These are phyloP conservation scores for Rhinichthys osculus DNA, from an alignment of 2,797 vertebrate species.

Conservation along the genomic window DNA sequence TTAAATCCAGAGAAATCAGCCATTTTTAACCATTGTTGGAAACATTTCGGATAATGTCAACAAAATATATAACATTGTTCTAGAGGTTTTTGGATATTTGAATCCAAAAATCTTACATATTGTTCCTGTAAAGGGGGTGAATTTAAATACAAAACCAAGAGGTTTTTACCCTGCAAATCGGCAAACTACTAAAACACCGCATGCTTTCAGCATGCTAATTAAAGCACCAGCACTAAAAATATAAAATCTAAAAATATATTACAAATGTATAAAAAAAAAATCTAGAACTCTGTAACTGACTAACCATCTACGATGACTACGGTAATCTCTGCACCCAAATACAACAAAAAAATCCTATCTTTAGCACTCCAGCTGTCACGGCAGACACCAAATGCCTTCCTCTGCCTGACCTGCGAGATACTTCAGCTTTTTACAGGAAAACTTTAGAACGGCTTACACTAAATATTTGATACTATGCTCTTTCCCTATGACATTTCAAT, in stretches of 20 bases:
- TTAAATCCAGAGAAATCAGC: neutral
- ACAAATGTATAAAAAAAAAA: neutral
- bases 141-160: neutral
- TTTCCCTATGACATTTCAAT: slow-evolving; percentile 75
- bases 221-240: neutral
- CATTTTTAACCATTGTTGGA: neutral
- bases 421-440: slow-evolving; percentile 59
- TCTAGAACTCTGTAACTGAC: neutral
- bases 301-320: slow-evolving; percentile 17
- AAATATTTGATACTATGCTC: slow-evolving; percentile 81
- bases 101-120: neutral
- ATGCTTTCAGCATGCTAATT: neutral
- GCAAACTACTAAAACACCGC: neutral
- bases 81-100: neutral
- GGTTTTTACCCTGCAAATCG: neutral
- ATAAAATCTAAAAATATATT: neutral
- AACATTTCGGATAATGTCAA: neutral
- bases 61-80: neutral
- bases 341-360: slow-evolving; percentile 34
- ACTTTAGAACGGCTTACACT: slow-evolving; percentile 69
- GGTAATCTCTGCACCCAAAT: slow-evolving; percentile 41
- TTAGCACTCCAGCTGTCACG: slow-evolving; percentile 28
- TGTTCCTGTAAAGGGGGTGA: neutral
- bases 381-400: slow-evolving; percentile 14
- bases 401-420: slow-evolving; percentile 46